Evolutionary conservation across 2,888 invertebrate genomes (phyloP), one percentile per base, ranked within the genome.

Genomic region (Leptopilina myrica): DNA sequence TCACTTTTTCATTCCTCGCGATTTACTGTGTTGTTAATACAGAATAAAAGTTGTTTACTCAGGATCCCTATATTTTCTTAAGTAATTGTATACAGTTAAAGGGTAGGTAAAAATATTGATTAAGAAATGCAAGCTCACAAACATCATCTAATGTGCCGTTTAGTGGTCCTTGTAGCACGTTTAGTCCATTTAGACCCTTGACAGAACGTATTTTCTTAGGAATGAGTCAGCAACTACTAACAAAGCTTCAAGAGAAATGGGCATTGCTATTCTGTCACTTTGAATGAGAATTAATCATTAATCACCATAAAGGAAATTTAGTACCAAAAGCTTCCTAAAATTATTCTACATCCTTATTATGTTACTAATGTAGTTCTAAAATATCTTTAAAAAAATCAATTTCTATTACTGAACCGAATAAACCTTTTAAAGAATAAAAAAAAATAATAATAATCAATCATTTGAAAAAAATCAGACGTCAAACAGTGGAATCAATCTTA

Each of bases 151-250:
- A 73, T 49, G 49, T 53, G 26, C 14, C 20, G 20, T 33, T 12
- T 33, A 14, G 56, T 20, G n/a, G 33, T 56, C 69, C 73, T 56
- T 53, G 56, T 11, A 33, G 15, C 56, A 56, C n/a, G 73, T 56
- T 33, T 56, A 73, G 73, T 73, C 56, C 73, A 73, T 56, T 73
- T 40, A 73, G 53, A 69, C 26, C 53, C 69, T 67, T 5, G 14
- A 53, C 62, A 11, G 20, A 8, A 69, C 53, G n/a, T 69, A 53
- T 69, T 69, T 69, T 69, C 33, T 62, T 62, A 62, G 62, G 59
- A 62, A 26, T 69, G 56, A 53, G 53, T 56, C 73, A 73, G 73
- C 73, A 73, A 9, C 53, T 56, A 26, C 7, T 40, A 53, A 56
- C 14, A 73, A 56, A 33, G 33, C 53, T 56, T 26, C 12, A 26